Percentiles rank a stretch among this genome's conserved stretches.
Conservation (phyloP, 2,113 vertebrate genomes). For the Hiodon alosoides region DNA sequence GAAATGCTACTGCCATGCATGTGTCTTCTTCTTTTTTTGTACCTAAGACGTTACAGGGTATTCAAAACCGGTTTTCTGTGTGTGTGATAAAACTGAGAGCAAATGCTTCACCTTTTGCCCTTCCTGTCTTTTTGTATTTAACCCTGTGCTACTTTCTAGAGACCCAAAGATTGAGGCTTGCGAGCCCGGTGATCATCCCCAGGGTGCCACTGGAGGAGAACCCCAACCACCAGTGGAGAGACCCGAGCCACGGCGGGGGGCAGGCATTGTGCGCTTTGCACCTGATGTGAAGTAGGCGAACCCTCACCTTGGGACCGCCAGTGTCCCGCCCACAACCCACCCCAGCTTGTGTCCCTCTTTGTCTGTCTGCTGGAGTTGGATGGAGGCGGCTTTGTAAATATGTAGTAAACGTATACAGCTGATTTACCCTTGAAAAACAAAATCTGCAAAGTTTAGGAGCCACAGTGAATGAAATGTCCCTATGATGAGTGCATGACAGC, state of each 20-base stretch:
- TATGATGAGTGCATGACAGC: conserved; percentile 43
- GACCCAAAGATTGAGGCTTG: conserved; percentile 60
- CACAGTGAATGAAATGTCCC: background rate
- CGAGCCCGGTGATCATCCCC: conserved; percentile 66
- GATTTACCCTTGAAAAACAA: background rate
- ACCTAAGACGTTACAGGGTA: conserved; percentile 44
- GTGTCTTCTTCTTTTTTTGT: too few species aligned
- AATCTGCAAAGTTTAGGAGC: background rate
- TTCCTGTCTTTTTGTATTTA: conserved; percentile 40
- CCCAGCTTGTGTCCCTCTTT: too few species aligned
- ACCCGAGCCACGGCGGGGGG: conserved; percentile 50
- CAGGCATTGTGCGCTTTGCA: conserved; percentile 61
- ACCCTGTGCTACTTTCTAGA: conserved; percentile 61
- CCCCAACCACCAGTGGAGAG: conserved; percentile 52
- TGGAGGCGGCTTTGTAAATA: conserved; percentile 19
- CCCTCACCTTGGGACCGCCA: background rate
- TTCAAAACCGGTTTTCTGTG: conserved; percentile 32
- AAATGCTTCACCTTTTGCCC: conserved; percentile 53
- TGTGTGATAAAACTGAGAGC: conserved; percentile 25
- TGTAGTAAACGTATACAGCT: conserved; percentile 5
- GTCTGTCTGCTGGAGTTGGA: background rate
- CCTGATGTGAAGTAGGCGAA: conserved; percentile 55
- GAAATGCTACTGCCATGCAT: too few species aligned
- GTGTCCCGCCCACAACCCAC: background rate
- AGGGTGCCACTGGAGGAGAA: conserved; percentile 68